phyloP scores from a whole-genome alignment of 2,797 vertebrate genomes.

The Discoglossus pictus region DNA sequence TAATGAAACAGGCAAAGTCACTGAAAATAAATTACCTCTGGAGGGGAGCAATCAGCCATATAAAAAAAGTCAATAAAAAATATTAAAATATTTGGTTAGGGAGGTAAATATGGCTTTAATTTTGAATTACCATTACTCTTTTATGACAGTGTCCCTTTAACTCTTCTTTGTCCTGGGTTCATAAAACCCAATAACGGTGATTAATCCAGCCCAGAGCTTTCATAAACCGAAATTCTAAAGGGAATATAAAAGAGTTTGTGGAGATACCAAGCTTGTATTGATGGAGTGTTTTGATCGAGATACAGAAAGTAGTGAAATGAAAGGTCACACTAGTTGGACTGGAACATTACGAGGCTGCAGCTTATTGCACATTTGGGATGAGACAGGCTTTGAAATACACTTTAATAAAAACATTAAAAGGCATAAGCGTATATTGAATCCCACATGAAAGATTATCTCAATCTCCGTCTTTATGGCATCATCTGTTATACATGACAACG shows the following conservation, averaged over 20 bases:
- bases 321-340: slow-evolving; percentile 20
- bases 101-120: too few relatives aligned
- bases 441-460: slow-evolving; percentile 24
- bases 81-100: too few relatives aligned
- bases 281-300: too few relatives aligned
- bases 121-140: too few relatives aligned
- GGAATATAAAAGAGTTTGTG: slow-evolving; percentile 3
- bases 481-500: slow-evolving; percentile 35
- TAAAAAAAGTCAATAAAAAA: too few relatives aligned
- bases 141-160: too few relatives aligned
- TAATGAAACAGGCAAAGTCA: too few relatives aligned
- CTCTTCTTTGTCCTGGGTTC: too few relatives aligned
- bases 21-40: too few relatives aligned
- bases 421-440: slow-evolving; percentile 30
- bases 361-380: slow-evolving; percentile 29
- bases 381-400: slow-evolving; percentile 32
- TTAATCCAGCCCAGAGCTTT: slow-evolving; percentile 10
- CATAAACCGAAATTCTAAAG: slow-evolving; percentile 11
- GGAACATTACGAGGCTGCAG: slow-evolving; percentile 18
- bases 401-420: slow-evolving; percentile 40
- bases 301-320: background rate
- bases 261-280: background rate
- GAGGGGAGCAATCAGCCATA: too few relatives aligned
- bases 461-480: slow-evolving; percentile 18
- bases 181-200: slow-evolving; percentile 21